A percentile compares a stretch with the other conserved stretches of the same genome.
Conservation (phyloP, 1,140 invertebrate species). For the Alviniconcha marisindica region DNA sequence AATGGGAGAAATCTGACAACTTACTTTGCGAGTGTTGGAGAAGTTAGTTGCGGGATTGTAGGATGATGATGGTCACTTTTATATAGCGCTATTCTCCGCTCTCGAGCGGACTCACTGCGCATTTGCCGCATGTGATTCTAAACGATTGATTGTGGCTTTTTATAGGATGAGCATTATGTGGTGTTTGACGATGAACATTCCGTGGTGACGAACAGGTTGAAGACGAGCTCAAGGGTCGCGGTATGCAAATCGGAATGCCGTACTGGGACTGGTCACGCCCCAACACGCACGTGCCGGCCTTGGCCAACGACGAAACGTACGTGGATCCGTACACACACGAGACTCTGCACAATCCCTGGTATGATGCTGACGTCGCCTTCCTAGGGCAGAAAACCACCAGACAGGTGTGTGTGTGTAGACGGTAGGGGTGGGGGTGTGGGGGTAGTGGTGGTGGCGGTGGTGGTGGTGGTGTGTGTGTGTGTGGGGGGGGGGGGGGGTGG, state of each 20-base stretch:
- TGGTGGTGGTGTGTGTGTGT: neutral
- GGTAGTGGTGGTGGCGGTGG: neutral
- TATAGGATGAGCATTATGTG: too few relatives aligned
- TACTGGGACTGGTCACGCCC: slow-evolving; percentile 57
- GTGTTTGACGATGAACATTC: too few relatives aligned
- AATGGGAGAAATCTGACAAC: too few relatives aligned
- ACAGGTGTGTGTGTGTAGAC: neutral
- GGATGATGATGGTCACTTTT: too few relatives aligned
- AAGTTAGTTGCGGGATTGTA: too few relatives aligned
- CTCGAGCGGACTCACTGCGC: too few relatives aligned
- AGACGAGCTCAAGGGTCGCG: slow-evolving; percentile 44
- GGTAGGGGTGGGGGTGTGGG: neutral
- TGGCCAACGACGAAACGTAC: slow-evolving; percentile 39
- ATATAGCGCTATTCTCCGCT: too few relatives aligned
- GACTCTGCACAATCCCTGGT: slow-evolving; percentile 47
- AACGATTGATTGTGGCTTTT: too few relatives aligned
- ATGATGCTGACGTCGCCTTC: slow-evolving; percentile 45
- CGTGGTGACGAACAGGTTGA: slow-evolving; percentile 44
- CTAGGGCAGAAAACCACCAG: slow-evolving; percentile 16
- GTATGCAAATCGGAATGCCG: slow-evolving; percentile 48
- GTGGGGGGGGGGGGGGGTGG: neutral
- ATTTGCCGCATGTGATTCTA: too few relatives aligned
- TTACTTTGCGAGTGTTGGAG: too few relatives aligned
- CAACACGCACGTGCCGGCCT: slow-evolving; percentile 37
- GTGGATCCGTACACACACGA: slow-evolving; percentile 37